Evolutionary conservation across 2,888 invertebrate species (phyloP).

Genomic region (Tanaodytes sp.): DNA sequence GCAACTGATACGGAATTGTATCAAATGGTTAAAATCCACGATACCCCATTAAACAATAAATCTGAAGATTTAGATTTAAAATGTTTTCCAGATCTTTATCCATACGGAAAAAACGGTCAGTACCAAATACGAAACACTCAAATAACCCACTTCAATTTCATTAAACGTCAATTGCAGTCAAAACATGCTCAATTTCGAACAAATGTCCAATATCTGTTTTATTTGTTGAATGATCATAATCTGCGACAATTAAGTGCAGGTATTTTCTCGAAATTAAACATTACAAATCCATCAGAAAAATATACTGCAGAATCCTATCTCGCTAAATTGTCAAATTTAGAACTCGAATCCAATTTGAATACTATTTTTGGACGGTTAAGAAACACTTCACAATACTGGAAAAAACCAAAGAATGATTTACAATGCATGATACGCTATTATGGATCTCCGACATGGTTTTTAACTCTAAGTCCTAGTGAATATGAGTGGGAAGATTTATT

Average conservation of each 20-base stretch:
- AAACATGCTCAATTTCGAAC: slow-evolving; percentile 55
- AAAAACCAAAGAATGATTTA: slow-evolving; percentile 50
- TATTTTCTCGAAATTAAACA: slow-evolving; percentile 54
- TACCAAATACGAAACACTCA: too few relatives aligned
- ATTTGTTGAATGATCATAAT: slow-evolving; percentile 56
- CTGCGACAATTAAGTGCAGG: slow-evolving; percentile 53
- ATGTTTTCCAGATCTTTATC: slow-evolving; percentile 42
- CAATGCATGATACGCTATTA: slow-evolving; percentile 56
- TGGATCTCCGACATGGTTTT: slow-evolving; percentile 59
- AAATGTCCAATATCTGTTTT: slow-evolving; percentile 59
- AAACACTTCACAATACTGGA: slow-evolving; percentile 56
- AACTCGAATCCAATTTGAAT: slow-evolving; percentile 49
- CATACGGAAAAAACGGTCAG: slow-evolving; percentile 44
- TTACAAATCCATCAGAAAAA: slow-evolving; percentile 48
- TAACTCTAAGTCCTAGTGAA: slow-evolving; percentile 57
- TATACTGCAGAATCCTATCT: slow-evolving; percentile 26
- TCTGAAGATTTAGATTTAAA: slow-evolving; percentile 30
- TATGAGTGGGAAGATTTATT: slow-evolving; percentile 59
- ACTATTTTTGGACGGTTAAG: slow-evolving; percentile 54
- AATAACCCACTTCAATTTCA: slow-evolving; percentile 19
- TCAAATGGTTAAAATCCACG: slow-evolving; percentile 55
- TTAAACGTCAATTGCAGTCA: slow-evolving; percentile 50
- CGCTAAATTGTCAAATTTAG: slow-evolving; percentile 18
- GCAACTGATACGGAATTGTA: slow-evolving; percentile 16
- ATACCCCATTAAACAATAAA: slow-evolving; percentile 40